Conservation (phyloP, 2,113 vertebrate genomes). For the Pteropus alecto region DNA sequence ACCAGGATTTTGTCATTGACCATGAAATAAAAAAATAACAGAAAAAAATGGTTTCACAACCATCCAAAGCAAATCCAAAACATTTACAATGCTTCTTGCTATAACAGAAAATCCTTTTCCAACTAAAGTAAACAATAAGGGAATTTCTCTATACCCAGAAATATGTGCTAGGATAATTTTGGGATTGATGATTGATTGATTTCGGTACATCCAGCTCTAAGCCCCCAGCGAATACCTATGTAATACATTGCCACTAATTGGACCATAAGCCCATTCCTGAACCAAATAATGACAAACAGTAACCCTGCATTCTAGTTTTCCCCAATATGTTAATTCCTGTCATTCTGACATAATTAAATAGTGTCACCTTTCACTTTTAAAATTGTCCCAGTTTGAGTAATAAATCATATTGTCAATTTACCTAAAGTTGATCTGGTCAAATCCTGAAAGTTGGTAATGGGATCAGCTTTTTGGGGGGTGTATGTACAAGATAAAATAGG, state of each 20-base stretch:
- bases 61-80: background rate
- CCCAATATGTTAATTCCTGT: background rate
- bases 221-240: background rate
- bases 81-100: background rate
- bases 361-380: background rate
- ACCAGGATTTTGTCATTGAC: background rate
- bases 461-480: background rate
- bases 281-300: background rate
- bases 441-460: background rate
- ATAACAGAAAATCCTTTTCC: background rate
- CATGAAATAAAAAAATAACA: background rate
- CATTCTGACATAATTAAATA: background rate
- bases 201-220: background rate
- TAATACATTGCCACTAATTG: background rate
- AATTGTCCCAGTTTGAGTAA: background rate
- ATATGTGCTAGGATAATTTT: background rate
- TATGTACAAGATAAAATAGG: background rate
- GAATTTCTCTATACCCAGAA: background rate
- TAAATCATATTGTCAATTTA: background rate
- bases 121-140: background rate
- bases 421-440: background rate
- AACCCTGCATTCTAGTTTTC: background rate
- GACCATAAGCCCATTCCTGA: background rate
- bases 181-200: background rate
- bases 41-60: background rate